Evolutionary conservation across 2,797 vertebrate species (phyloP), one percentile per base, ranked within the genome.

Genomic region (Chanos chanos): DNA sequence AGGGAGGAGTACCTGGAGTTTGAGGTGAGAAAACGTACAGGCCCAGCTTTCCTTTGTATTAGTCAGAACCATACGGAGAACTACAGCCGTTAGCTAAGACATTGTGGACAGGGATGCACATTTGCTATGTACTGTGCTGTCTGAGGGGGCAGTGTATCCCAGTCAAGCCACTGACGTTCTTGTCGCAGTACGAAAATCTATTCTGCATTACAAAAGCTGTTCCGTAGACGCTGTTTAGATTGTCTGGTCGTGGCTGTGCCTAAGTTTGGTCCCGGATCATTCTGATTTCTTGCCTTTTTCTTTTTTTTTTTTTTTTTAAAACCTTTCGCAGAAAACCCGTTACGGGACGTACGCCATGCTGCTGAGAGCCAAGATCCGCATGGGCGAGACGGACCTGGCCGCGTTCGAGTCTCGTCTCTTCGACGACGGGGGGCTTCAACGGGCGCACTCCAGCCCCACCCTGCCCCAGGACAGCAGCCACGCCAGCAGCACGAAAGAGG

Each of bases 1-100:
- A 91, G 94, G 18, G 90, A 92, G 64, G 94, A 96, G 67, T 99
- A 97, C 60, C 83, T 99, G 84, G 93, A 97, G 73, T 98, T 98
- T 54, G 96, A 99, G 93, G 96, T 99, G 74, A 85, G 71, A 3
- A n/a, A n/a, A n/a, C n/a, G n/a, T n/a, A n/a, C n/a, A n/a, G n/a
- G n/a, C n/a, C n/a, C 43, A 19, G 24, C 2, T 9, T 44, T 2
- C 3, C 4, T 18, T 44, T n/a, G 5, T 24, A 55, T n/a, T 21
- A 0, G 7, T 13, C 25, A 41, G 41, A 44, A 18, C 7, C 33
- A 25, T 58, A 7, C n/a, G n/a, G n/a, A n/a, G n/a, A n/a, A n/a
- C n/a, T n/a, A n/a, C n/a, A n/a, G n/a, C n/a, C n/a, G n/a, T n/a
- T n/a, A n/a, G n/a, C n/a, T n/a, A n/a, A n/a, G n/a, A n/a, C n/a